Evolutionary conservation across 1,140 invertebrate genomes (phyloP).

Genomic region (Geopemphigus sp.): DNA sequence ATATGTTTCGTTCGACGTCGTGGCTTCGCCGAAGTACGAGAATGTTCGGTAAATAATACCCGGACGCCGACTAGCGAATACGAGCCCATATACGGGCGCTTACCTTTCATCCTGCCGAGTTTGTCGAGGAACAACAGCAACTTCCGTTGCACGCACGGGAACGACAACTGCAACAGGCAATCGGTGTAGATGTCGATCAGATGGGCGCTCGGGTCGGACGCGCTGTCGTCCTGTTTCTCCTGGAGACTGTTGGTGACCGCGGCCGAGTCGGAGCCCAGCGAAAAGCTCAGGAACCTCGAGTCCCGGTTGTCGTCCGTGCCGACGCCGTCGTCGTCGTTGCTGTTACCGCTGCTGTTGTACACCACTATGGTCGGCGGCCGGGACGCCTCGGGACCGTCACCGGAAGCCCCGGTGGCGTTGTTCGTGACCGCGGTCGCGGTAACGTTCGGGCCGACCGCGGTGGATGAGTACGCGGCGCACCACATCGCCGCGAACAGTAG

Average conservation of each 20-base stretch:
- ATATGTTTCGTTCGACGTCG: no score
- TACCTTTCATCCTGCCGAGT: conserved; percentile 52
- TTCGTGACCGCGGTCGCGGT: background rate
- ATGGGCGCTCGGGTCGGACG: conserved; percentile 40
- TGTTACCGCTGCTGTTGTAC: conserved; percentile 33
- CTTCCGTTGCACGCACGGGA: conserved; percentile 53
- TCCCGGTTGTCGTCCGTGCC: background rate
- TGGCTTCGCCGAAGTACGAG: no score
- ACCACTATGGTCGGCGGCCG: conserved; percentile 6
- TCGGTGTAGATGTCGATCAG: conserved; percentile 52
- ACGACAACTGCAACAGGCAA: conserved; percentile 52
- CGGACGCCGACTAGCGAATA: no score
- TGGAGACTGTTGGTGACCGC: conserved; percentile 7
- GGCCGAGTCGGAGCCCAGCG: background rate
- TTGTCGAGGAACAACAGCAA: conserved; percentile 52
- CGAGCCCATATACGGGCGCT: no score
- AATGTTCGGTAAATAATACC: no score
- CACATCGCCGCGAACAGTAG: background rate
- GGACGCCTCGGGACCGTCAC: background rate
- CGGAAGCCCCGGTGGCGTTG: no score
- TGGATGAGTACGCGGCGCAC: background rate
- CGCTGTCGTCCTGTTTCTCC: conserved; percentile 29
- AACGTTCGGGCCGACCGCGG: background rate
- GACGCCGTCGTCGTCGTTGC: no score
- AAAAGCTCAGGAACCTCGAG: conserved; percentile 28